A percentile compares a stretch with the other conserved stretches of the same genome.
phyloP scores from a whole-genome alignment of 2,888 invertebrate genomes.

The Meiosimyza decipiens region DNA sequence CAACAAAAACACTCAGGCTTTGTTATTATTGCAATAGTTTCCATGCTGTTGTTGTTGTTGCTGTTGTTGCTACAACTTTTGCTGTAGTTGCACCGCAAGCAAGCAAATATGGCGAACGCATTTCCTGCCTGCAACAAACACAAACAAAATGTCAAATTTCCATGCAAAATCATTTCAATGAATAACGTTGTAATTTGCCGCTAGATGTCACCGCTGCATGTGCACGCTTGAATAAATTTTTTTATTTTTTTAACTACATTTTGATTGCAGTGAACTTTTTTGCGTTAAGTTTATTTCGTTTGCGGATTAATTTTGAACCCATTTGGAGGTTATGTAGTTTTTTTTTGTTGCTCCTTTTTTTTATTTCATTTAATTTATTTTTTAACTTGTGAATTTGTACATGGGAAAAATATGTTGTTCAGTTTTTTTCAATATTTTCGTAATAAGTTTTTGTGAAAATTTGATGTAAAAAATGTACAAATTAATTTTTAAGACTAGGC shows the following conservation, averaged over 20 bases:
- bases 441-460: no score
- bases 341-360: not conserved
- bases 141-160: not conserved
- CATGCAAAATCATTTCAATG: constrained; percentile 12
- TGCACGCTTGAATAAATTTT: not conserved
- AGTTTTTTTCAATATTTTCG: no score
- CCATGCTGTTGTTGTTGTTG: no score
- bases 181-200: not conserved
- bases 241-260: not conserved
- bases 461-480: no score
- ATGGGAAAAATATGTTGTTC: no score
- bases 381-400: no score
- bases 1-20: not conserved
- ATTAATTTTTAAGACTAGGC: no score
- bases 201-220: not conserved
- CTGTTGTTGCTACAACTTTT: no score
- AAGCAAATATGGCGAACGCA: constrained; percentile 5
- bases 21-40: no score
- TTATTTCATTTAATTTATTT: not conserved
- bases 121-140: constrained; percentile 1
- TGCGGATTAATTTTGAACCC: not conserved
- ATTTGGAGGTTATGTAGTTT: not conserved
- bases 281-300: not conserved
- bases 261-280: not conserved
- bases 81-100: not conserved